Evolutionary conservation across 2,888 invertebrate genomes (phyloP).

Genomic region (Flexamia atlantica): DNA sequence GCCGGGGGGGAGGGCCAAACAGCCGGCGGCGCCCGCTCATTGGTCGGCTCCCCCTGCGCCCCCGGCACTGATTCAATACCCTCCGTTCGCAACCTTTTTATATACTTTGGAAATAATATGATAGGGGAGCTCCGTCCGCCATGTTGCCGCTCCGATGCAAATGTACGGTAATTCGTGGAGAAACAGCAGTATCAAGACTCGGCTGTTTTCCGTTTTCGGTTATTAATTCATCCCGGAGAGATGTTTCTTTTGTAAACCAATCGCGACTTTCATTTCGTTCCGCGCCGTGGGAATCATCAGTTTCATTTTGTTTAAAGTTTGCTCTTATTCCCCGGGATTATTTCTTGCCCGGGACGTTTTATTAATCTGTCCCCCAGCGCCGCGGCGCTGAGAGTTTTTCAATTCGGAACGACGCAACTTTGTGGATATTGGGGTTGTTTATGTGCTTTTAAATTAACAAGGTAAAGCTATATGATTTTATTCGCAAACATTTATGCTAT

Average conservation of each 20-base stretch:
- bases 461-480: too few species aligned
- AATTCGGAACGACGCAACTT: not conserved
- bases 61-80: conserved; percentile 57
- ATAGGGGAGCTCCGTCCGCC: conserved; percentile 50
- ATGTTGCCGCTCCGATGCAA: conserved; percentile 44
- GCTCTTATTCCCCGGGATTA: conserved; percentile 11
- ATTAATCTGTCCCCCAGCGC: conserved; percentile 14
- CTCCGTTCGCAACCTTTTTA: conserved; percentile 56
- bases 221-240: conserved; percentile 36
- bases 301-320: conserved; percentile 52
- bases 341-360: conserved; percentile 23
- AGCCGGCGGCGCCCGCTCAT: conserved; percentile 35
- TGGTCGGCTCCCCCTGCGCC: conserved; percentile 52
- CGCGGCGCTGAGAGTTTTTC: not conserved
- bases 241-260: conserved; percentile 50
- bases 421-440: too few species aligned
- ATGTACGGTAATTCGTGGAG: conserved; percentile 47
- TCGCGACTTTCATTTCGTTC: conserved; percentile 48
- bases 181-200: conserved; percentile 20
- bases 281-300: conserved; percentile 44
- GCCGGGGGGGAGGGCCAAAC: conserved; percentile 34
- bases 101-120: conserved; percentile 58
- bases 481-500: too few species aligned
- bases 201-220: too few species aligned
- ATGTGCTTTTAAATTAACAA: too few species aligned